Evolutionary conservation across 2,888 invertebrate genomes (phyloP), one percentile per base, ranked within the genome.

Genomic region (Drosophila sordidula): DNA sequence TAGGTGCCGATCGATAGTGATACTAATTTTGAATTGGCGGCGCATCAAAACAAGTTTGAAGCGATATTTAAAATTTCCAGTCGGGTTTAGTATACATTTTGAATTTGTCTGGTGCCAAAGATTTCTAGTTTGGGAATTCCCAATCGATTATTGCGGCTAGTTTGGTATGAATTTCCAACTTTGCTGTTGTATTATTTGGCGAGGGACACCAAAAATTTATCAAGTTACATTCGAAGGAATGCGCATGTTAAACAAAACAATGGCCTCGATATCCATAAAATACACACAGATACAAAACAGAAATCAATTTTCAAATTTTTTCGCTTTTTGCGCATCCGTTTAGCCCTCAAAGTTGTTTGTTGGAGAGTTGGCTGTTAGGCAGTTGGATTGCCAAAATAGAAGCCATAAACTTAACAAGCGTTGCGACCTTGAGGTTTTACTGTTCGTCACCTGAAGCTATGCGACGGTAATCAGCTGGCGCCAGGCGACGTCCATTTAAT

Each of bases 111-210:
- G 67, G 39, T 46, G 34, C 63, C 34, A 55, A 55, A 75, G 39
- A 73, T 88, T 85, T 89, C 69, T 89, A 89, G 58, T 82, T 79
- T 72, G 88, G 82, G 75, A 89, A 87, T 89, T 87, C 88, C 82
- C 82, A 70, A 64, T 49, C 75, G 79, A 64, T 87, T 87, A 68
- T 89, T 58, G 61, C 52, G 56, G 52, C 85, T 77, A 63, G 79
- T 82, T 78, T 75, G 42, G 22, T 55, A 34, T 50, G 42, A 25
- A 51, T 66, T 44, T 56, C 38, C 36, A 47, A 44, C 38, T 61
- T 38, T 18, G 61, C 39, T 46, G 61, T 39, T 46, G n/a, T 65
- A 41, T 46, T 70, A 47, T 65, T 71, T 55, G 38, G 42, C 63
- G 56, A 54, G 57, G 39, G 49, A 55, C 56, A 49, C 61, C 55